Conservation (phyloP, 1,140 invertebrate species). For the Hycleus cichorii region DNA sequence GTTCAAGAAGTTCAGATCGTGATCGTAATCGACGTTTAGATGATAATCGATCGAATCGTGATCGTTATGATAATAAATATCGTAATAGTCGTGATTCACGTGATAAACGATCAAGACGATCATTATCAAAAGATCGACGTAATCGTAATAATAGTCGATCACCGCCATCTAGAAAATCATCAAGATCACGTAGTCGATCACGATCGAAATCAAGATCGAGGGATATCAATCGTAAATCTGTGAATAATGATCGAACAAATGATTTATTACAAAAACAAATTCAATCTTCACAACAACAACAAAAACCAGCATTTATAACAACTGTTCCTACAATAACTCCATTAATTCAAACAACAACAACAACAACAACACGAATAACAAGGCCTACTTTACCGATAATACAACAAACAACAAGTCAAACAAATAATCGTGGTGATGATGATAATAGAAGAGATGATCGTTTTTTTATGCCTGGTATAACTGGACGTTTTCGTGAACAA, state of each 20-base stretch:
- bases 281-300: constrained; percentile 8
- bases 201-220: constrained; percentile 18
- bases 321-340: too few relatives aligned
- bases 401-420: constrained; percentile 1
- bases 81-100: constrained; percentile 13
- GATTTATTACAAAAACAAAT: too few relatives aligned
- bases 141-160: constrained; percentile 34
- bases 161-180: constrained; percentile 29
- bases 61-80: constrained; percentile 11
- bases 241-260: not conserved
- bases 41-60: not conserved
- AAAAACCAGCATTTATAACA: not conserved
- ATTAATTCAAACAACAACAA: constrained; percentile 1
- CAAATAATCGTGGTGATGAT: not conserved
- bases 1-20: constrained; percentile 3
- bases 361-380: constrained; percentile 14
- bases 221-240: constrained; percentile 12
- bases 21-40: not conserved
- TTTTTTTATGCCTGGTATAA: constrained; percentile 78
- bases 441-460: constrained; percentile 32
- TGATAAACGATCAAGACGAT: constrained; percentile 4
- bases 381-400: constrained; percentile 20
- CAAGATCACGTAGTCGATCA: constrained; percentile 1
- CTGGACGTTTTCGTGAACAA: constrained; percentile 76
- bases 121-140: constrained; percentile 21